Evolutionary conservation across 2,888 invertebrate species (phyloP), one percentile per base, ranked within the genome.

Genomic region (Cacoxenus indagator): DNA sequence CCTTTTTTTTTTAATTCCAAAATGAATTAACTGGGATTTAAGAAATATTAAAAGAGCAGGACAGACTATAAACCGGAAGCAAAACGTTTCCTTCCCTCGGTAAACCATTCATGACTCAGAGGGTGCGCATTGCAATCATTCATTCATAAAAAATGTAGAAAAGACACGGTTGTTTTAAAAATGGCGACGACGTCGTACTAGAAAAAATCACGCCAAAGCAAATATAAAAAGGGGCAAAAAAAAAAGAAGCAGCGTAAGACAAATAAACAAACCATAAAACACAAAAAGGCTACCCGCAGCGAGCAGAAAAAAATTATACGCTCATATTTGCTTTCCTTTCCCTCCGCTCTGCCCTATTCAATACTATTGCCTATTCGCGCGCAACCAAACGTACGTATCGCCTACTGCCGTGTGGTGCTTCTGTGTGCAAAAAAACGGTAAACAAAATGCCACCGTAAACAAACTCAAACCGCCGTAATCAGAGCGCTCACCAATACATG

Each of bases 211-310:
- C 24, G 14, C 64, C 67, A 70, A 66, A 77, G 70, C 48, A 62
- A 69, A 65, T 71, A 66, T 71, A 68, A 29, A 43, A 55, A 59
- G 19, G 9, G 8, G 14, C 24, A 64, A 46, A 59, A 64, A 54
- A 31, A 77, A 76, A 71, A 72, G 77, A 78, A 27, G 17, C 24
- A 27, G 27, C 71, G 77, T 82, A 75, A 82, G 78, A 78, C 78
- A 79, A 72, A 69, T 75, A 82, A 82, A 79, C 82, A 78, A 78
- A 82, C 55, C 76, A 72, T 76, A 71, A 77, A 69, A 57, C 46
- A 68, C n/a, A n/a, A n/a, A 65, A 62, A 57, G 31, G 51, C 45
- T 65, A 48, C n/a, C 8, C 48, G n/a, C 1, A 14, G 17, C 6
- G 11, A 46, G n/a, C n/a, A 14, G 46, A 14, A 26, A 8, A 17